Percentiles rank a stretch among this genome's conserved stretches.
These are phyloP conservation scores for Cancer borealis DNA, from an alignment of 2,888 invertebrate genomes.

Conservation along the genomic window DNA sequence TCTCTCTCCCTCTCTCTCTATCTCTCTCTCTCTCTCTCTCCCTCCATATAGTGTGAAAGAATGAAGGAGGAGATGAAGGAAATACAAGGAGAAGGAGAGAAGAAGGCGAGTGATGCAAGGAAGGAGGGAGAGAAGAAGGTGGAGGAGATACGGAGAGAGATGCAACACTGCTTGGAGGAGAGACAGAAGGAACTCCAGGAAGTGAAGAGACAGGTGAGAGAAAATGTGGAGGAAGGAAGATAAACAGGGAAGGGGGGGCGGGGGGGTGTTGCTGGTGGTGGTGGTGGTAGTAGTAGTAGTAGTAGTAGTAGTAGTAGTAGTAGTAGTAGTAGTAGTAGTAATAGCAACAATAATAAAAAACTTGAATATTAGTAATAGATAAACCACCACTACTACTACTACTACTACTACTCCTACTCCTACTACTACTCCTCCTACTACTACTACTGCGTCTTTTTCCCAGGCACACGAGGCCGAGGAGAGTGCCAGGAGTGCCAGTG, in stretches of 20 bases:
- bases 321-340: neutral
- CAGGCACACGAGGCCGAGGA: conserved; percentile 53
- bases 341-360: neutral
- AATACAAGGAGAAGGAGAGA: neutral
- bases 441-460: neutral
- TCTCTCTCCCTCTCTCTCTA: neutral
- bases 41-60: neutral
- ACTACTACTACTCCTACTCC: conserved; percentile 26
- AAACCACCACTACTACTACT: neutral
- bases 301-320: neutral
- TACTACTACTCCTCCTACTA: conserved; percentile 23
- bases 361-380: neutral
- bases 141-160: neutral
- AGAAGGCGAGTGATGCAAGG: conserved; percentile 7
- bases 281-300: neutral
- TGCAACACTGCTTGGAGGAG: neutral
- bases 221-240: neutral
- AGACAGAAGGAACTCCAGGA: neutral
- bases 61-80: conserved; percentile 41
- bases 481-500: conserved; percentile 47
- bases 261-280: neutral
- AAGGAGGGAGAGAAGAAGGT: neutral
- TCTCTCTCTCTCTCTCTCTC: neutral
- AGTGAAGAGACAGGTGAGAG: neutral
- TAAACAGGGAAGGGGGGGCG: too few relatives aligned